phyloP scores from a whole-genome alignment of 2,888 invertebrate species.

The Abscondita cerata region DNA sequence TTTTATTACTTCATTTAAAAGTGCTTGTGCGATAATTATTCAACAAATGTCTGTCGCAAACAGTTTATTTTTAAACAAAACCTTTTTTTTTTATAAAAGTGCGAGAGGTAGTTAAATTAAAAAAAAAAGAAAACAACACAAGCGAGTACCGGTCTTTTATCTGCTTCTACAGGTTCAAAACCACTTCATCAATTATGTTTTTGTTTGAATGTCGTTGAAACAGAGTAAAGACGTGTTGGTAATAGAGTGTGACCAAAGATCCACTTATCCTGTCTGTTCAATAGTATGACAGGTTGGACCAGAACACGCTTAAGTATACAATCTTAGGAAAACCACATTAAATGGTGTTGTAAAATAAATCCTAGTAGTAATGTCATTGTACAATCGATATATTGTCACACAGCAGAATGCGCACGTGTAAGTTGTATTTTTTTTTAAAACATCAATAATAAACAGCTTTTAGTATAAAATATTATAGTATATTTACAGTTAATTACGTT shows the following conservation, averaged over 20 bases:
- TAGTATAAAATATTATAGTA: conserved; percentile 37
- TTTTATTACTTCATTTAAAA: too few species aligned
- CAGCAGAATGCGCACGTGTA: conserved; percentile 29
- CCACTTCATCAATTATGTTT: conserved; percentile 35
- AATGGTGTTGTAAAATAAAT: conserved; percentile 16
- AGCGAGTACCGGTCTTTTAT: conserved; percentile 21
- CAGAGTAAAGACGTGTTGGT: conserved; percentile 25
- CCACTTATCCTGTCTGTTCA: conserved; percentile 31
- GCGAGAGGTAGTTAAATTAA: conserved; percentile 24
- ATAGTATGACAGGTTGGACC: conserved; percentile 30
- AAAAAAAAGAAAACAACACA: too few species aligned
- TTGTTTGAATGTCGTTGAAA: conserved; percentile 29
- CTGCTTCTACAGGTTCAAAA: conserved; percentile 18
- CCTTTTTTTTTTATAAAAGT: conserved; percentile 14
- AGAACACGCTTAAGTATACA: conserved; percentile 26
- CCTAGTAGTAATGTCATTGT: conserved; percentile 7
- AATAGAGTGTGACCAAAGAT: conserved; percentile 31
- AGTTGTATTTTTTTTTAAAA: conserved; percentile 27
- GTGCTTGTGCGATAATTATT: background rate
- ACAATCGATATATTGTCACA: conserved; percentile 14
- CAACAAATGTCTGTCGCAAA: background rate
- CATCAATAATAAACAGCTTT: conserved; percentile 28
- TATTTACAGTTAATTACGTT: conserved; percentile 38
- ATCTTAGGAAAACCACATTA: conserved; percentile 15
- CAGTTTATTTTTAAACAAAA: conserved; percentile 10